Evolutionary conservation across 2,113 vertebrate species (phyloP).

Genomic region (Melanocharis versteri): DNA sequence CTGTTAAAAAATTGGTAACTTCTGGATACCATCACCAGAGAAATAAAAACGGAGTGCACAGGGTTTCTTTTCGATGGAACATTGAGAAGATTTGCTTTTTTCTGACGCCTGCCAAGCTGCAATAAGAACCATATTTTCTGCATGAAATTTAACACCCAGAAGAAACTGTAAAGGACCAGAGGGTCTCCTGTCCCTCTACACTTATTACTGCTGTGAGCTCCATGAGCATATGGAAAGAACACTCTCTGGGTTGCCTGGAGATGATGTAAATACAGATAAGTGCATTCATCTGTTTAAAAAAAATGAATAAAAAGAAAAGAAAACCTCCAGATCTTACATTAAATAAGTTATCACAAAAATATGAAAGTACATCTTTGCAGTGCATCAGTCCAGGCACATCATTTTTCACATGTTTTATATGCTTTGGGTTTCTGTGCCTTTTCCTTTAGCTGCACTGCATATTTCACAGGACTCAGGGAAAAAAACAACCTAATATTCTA

Average conservation of each 20-base stretch:
- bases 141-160: conserved; percentile 56
- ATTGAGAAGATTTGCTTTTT: not conserved
- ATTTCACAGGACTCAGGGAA: not conserved
- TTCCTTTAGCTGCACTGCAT: not conserved
- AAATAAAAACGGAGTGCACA: not conserved
- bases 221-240: not conserved
- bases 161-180: conserved; percentile 26
- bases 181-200: conserved; percentile 28
- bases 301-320: not conserved
- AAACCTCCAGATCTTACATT: not conserved
- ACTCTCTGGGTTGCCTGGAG: not conserved
- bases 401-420: not conserved
- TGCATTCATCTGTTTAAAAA: not conserved
- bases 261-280: conserved; percentile 13
- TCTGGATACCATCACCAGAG: not conserved
- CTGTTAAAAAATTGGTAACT: not conserved
- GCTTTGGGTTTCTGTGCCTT: not conserved
- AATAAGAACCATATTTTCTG: conserved; percentile 50
- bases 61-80: not conserved
- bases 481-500: not conserved
- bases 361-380: not conserved
- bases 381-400: not conserved
- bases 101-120: conserved; percentile 29
- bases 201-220: not conserved
- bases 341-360: not conserved